Conservation (phyloP, 1,140 invertebrate genomes). For the Meloidogyne floridensis region DNA sequence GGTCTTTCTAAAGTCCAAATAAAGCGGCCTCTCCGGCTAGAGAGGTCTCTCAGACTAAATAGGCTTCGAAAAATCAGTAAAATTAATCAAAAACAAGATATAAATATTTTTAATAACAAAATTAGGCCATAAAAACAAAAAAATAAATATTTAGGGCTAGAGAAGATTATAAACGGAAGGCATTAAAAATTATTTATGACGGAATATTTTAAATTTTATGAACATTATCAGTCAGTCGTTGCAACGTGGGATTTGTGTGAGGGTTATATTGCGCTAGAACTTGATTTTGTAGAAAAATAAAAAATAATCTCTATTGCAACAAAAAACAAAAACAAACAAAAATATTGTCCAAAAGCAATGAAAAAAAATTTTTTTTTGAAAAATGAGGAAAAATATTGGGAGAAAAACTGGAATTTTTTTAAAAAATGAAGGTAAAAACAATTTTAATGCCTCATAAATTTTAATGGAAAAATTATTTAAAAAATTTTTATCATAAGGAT, state of each 20-base stretch:
- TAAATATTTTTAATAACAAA: background rate
- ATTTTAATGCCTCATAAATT: no score
- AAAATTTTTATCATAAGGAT: no score
- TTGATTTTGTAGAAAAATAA: background rate
- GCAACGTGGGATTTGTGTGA: background rate
- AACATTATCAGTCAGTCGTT: background rate
- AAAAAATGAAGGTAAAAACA: no score
- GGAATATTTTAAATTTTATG: conserved; percentile 9
- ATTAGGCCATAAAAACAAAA: background rate
- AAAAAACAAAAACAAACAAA: background rate
- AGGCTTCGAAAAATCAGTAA: background rate
- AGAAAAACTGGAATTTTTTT: no score
- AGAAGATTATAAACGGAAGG: background rate
- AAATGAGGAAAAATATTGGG: no score
- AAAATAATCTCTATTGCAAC: background rate
- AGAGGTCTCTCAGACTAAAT: no score
- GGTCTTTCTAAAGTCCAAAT: no score
- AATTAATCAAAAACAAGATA: background rate
- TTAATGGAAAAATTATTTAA: no score
- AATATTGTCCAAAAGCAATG: background rate
- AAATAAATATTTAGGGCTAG: background rate
- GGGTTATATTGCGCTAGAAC: background rate
- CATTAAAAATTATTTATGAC: background rate
- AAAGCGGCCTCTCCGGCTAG: no score
- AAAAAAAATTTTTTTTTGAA: background rate